Evolutionary conservation across 2,797 vertebrate genomes (phyloP).

Genomic region (Brachyalestes nurse): DNA sequence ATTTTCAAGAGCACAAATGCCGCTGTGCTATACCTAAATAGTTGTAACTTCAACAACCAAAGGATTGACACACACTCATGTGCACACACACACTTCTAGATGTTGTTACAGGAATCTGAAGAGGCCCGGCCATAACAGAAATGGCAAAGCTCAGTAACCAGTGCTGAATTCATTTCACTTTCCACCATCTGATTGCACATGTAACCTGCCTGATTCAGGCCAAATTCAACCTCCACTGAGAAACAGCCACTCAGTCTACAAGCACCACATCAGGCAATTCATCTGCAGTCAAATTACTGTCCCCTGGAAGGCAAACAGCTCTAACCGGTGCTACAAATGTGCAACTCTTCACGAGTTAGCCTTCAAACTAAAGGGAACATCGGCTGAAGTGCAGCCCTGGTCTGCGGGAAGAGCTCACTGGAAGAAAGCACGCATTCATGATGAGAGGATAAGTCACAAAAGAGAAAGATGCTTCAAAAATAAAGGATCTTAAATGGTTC

Average conservation of each 20-base stretch:
- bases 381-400: not conserved
- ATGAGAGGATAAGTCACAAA: not conserved
- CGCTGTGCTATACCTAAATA: not conserved
- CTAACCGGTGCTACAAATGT: too few relatives aligned
- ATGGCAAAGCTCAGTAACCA: not conserved
- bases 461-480: not conserved
- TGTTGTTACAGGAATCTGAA: conserved; percentile 19
- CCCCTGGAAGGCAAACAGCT: not conserved
- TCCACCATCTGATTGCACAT: not conserved
- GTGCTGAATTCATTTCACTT: not conserved
- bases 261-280: not conserved
- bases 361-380: not conserved
- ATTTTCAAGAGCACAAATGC: too few relatives aligned
- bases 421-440: not conserved
- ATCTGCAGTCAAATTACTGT: conserved; percentile 1
- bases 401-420: conserved; percentile 36
- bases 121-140: conserved; percentile 18
- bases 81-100: not conserved
- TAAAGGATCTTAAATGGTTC: not conserved
- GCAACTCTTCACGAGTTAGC: not conserved
- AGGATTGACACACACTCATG: not conserved
- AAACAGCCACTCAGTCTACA: not conserved
- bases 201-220: not conserved
- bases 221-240: not conserved
- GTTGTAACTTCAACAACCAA: too few relatives aligned